Percentiles rank a stretch among this genome's conserved stretches.
phyloP scores from a whole-genome alignment of 2,113 vertebrate genomes.

The Pipra filicauda region DNA sequence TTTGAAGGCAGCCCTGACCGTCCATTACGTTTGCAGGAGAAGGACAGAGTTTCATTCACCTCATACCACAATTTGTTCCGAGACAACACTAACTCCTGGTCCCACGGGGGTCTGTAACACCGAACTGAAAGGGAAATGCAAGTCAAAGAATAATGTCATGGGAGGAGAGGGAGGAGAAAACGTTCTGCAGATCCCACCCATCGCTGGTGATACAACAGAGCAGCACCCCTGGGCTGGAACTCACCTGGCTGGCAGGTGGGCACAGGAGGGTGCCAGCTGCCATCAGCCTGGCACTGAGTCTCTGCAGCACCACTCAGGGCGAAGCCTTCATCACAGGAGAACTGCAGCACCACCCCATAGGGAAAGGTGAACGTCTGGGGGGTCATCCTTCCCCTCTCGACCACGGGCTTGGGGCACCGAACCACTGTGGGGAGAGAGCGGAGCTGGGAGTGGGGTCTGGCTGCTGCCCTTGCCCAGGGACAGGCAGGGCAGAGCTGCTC shows the following conservation, averaged over 20 bases:
- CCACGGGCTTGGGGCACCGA: conserved; percentile 51
- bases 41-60: background rate
- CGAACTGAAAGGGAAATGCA: background rate
- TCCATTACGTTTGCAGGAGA: rapidly evolving
- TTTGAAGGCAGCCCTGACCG: rapidly evolving
- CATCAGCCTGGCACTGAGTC: conserved; percentile 34
- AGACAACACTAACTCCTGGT: rapidly evolving
- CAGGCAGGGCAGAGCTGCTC: rapidly evolving
- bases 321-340: conserved; percentile 29
- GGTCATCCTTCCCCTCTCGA: background rate
- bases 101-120: background rate
- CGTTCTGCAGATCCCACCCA: background rate
- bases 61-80: rapidly evolving
- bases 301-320: background rate
- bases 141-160: too few species aligned
- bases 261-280: conserved; percentile 45
- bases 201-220: background rate
- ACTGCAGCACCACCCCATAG: background rate
- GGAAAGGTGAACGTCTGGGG: background rate
- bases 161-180: background rate
- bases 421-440: conserved; percentile 18
- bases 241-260: conserved; percentile 61
- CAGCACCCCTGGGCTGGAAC: background rate
- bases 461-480: background rate
- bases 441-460: background rate